Evolutionary conservation across 2,797 vertebrate genomes (phyloP).

Genomic region (Peromyscus melanophrys): DNA sequence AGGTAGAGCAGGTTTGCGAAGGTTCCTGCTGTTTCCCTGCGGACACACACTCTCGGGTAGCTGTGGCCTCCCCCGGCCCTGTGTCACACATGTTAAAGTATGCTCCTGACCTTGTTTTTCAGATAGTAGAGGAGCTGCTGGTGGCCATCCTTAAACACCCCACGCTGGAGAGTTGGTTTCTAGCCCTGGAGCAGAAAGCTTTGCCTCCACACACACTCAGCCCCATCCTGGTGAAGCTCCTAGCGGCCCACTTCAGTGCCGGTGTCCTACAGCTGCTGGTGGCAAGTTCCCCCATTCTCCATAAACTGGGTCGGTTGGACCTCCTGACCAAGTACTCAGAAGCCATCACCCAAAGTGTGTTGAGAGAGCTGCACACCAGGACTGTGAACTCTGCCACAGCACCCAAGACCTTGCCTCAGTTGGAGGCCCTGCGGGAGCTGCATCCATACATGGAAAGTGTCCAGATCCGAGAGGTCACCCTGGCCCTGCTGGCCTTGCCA

Average conservation of each 20-base stretch:
- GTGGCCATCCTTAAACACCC: slow-evolving; percentile 93
- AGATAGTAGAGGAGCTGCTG: slow-evolving; percentile 90
- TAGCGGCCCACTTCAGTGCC: slow-evolving; percentile 91
- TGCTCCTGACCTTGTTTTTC: slow-evolving; percentile 63
- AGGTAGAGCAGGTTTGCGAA: rapidly evolving
- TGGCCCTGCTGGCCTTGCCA: slow-evolving; percentile 92
- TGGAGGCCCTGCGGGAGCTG: slow-evolving; percentile 92
- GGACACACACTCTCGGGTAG: rapidly evolving
- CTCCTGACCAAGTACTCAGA: slow-evolving; percentile 90
- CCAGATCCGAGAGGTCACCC: slow-evolving; percentile 90
- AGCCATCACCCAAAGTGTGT: slow-evolving; percentile 89
- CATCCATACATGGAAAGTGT: slow-evolving; percentile 90
- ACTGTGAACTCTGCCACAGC: not conserved
- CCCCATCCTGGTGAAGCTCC: slow-evolving; percentile 91
- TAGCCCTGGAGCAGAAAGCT: slow-evolving; percentile 92
- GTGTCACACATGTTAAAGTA: rapidly evolving
- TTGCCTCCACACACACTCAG: slow-evolving; percentile 93
- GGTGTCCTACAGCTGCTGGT: slow-evolving; percentile 91
- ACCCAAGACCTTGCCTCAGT: slow-evolving; percentile 86
- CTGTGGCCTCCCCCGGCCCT: not conserved
- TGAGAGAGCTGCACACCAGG: slow-evolving; percentile 89
- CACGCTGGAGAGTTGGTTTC: slow-evolving; percentile 95
- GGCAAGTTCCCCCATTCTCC: slow-evolving; percentile 86
- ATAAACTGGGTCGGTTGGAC: slow-evolving; percentile 82
- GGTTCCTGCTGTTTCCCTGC: rapidly evolving